Base-by-base conservation (phyloP, 2,888 invertebrate species). In the Helleia helle region DNA sequence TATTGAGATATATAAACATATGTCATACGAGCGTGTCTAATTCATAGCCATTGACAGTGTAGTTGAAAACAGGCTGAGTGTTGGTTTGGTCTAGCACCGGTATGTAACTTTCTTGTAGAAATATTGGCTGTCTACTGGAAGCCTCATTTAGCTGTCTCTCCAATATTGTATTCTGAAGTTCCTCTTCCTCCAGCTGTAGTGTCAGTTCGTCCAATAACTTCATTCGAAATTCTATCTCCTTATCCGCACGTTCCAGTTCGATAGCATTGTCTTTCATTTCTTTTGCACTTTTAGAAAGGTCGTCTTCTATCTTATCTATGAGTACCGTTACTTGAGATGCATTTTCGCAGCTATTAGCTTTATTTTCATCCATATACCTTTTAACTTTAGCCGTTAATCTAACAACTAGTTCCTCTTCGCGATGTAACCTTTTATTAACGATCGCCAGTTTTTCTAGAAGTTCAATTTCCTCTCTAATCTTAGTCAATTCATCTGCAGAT, bases 331-430 rank as follows among this genome's bases (percentile, higher is more conserved):
- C 83, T 68, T 87, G 83, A 0, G 81, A 61, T 12, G 70, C 83
- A 41, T 79, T 86, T 48, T 83, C 83, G 53, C 84, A 84, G 37
- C 81, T 81, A 26, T 83, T 77, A 0, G 72, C 84, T 51, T 75
- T 81, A 36, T 86, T 81, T 50, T 87, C 86, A 34, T 86, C 85
- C 55, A 80, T 76, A 54, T 89, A 88, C 46, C 89, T 73, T 52
- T 88, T 87, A 3, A 89, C 86, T 67, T 89, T 89, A 2, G 88
- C 87, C 22, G 89, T 87, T 26, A 94, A 63, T 51, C 91, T 83
- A 2, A 91, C 89, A 2, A 93, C 81, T 42, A 88, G 72, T 62
- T 92, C 92, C 61, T 93, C 92, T 63, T 93, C 92, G 42, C 89
- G 86, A 43, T 92, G 89, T 42, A 94, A 71, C 56, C 89, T 87